Evolutionary conservation across 2,113 vertebrate species (phyloP).

Genomic region (Xenopus borealis): DNA sequence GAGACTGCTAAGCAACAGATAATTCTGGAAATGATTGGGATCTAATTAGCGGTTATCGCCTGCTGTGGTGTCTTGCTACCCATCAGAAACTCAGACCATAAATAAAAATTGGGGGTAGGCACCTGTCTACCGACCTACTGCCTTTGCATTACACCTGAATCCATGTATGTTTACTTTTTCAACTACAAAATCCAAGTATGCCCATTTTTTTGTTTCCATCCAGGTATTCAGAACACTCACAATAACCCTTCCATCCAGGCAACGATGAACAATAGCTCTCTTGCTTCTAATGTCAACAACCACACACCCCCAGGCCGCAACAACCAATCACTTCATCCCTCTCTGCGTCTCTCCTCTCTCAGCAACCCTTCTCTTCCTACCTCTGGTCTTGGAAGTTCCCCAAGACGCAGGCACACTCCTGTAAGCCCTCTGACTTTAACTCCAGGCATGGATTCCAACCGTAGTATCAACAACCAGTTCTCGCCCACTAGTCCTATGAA

Average conservation of each 20-base stretch:
- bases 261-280: slow-evolving; percentile 70
- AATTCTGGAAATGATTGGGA: too few species aligned
- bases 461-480: slow-evolving; percentile 74
- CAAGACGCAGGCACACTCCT: slow-evolving; percentile 73
- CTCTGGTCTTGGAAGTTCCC: slow-evolving; percentile 66
- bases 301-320: slow-evolving; percentile 37
- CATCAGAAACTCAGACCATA: too few species aligned
- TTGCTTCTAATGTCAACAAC: slow-evolving; percentile 71
- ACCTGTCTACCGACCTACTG: too few species aligned
- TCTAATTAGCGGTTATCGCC: too few species aligned
- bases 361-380: slow-evolving; percentile 65
- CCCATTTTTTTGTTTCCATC: slow-evolving; percentile 32
- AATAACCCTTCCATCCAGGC: slow-evolving; percentile 84
- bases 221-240: slow-evolving; percentile 71
- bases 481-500: slow-evolving; percentile 78
- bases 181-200: neutral
- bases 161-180: too few species aligned
- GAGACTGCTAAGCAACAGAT: neutral
- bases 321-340: slow-evolving; percentile 75
- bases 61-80: too few species aligned
- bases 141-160: too few species aligned
- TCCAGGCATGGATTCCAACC: slow-evolving; percentile 70
- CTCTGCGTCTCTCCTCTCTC: slow-evolving; percentile 73
- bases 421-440: slow-evolving; percentile 86
- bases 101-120: too few species aligned